These are phyloP conservation scores for Torymus tubicola DNA, from an alignment of 2,888 invertebrate genomes.

Conservation along the genomic window DNA sequence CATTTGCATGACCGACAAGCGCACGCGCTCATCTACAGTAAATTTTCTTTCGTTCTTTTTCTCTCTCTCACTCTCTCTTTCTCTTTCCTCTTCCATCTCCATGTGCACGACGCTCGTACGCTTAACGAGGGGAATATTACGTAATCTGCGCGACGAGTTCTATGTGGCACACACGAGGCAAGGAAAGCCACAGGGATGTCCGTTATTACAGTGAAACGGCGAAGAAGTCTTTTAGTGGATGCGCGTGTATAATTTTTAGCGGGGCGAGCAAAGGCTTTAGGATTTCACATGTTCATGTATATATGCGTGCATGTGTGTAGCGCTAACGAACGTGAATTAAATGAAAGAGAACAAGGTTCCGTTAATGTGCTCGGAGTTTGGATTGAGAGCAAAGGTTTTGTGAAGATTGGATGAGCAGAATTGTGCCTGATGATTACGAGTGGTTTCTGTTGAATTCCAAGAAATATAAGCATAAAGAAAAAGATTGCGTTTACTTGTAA, in stretches of 20 bases:
- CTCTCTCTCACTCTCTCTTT: no score
- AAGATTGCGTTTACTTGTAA: no score
- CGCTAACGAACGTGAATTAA: constrained; percentile 3
- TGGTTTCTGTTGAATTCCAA: no score
- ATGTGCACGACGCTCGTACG: constrained; percentile 10
- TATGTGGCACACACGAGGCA: neutral
- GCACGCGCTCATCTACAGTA: no score
- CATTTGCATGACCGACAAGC: constrained; percentile 28
- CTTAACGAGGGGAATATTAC: constrained; percentile 53
- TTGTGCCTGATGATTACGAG: no score
- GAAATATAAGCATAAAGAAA: no score
- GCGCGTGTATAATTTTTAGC: constrained; percentile 8
- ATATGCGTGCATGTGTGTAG: neutral
- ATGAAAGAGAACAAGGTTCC: neutral
- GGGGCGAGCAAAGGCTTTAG: neutral
- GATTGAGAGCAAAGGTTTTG: no score
- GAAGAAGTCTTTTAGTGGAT: constrained; percentile 30
- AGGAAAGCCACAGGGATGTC: neutral
- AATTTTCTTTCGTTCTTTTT: no score
- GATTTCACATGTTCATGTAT: neutral
- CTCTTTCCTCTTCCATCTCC: no score
- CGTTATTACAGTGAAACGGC: constrained; percentile 38
- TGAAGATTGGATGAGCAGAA: no score
- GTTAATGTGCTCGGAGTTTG: no score
- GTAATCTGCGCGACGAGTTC: constrained; percentile 40